These are phyloP conservation scores for Cynopterus sphinx DNA, from an alignment of 2,797 vertebrate species.

Conservation along the genomic window DNA sequence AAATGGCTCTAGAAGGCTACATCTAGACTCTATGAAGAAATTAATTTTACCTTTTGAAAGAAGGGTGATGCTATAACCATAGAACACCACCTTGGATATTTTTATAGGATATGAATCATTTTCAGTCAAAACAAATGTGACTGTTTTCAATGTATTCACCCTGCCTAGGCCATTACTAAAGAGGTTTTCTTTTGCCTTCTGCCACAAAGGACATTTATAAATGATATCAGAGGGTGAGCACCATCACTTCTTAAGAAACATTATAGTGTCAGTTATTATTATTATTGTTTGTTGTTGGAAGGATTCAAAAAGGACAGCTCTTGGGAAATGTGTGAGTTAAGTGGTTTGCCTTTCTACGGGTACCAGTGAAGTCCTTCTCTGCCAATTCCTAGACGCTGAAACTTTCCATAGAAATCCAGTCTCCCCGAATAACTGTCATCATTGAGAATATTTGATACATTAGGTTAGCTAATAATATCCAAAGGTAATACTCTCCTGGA, in stretches of 20 bases:
- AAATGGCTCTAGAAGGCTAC: not conserved
- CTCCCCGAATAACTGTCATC: not conserved
- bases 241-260: not conserved
- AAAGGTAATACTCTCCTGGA: not conserved
- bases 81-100: not conserved
- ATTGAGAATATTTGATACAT: not conserved
- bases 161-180: not conserved
- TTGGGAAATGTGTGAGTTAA: not conserved
- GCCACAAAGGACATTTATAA: not conserved
- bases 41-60: not conserved
- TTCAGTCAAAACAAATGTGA: not conserved
- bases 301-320: not conserved
- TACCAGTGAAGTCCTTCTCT: not conserved
- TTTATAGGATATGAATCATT: not conserved
- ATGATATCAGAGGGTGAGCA: not conserved
- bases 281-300: not conserved
- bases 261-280: not conserved
- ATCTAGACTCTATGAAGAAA: not conserved
- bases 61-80: not conserved
- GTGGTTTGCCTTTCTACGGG: not conserved
- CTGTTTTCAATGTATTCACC: not conserved
- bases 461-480: not conserved
- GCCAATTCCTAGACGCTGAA: not conserved
- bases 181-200: not conserved
- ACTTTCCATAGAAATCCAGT: not conserved